Conservation (phyloP, 2,113 vertebrate genomes). For the Dissostichus mawsoni region DNA sequence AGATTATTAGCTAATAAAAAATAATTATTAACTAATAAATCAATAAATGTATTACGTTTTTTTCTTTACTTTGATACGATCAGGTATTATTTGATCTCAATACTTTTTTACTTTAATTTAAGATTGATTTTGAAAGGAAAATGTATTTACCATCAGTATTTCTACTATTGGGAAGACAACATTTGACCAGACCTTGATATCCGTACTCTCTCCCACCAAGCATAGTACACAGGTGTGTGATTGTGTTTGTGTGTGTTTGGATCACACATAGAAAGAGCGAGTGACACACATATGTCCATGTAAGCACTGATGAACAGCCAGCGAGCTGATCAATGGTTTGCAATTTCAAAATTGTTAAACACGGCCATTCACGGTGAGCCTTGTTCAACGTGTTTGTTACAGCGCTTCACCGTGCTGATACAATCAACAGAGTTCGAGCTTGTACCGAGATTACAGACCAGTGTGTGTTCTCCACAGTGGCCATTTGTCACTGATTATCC, state of each 20-base stretch:
- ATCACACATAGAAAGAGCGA: background rate
- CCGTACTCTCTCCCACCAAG: background rate
- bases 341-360: constrained; percentile 43
- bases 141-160: no score
- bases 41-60: no score
- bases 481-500: constrained; percentile 60
- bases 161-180: constrained; percentile 1
- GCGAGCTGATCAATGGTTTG: constrained; percentile 46
- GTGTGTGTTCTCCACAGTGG: constrained; percentile 41
- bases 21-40: no score
- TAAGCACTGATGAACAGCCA: constrained; percentile 8
- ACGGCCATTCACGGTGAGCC: constrained; percentile 7
- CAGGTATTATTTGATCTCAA: no score
- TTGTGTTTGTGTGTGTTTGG: background rate
- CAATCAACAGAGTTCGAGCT: constrained; percentile 35
- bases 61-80: no score
- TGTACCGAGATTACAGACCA: constrained; percentile 42
- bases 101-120: no score
- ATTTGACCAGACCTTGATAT: constrained; percentile 1
- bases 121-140: no score
- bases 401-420: constrained; percentile 34
- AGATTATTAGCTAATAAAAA: no score
- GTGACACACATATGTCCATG: background rate
- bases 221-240: background rate
- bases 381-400: constrained; percentile 31